Evolutionary conservation across 2,888 invertebrate genomes (phyloP).

Genomic region (Eristalinus sepulchralis): DNA sequence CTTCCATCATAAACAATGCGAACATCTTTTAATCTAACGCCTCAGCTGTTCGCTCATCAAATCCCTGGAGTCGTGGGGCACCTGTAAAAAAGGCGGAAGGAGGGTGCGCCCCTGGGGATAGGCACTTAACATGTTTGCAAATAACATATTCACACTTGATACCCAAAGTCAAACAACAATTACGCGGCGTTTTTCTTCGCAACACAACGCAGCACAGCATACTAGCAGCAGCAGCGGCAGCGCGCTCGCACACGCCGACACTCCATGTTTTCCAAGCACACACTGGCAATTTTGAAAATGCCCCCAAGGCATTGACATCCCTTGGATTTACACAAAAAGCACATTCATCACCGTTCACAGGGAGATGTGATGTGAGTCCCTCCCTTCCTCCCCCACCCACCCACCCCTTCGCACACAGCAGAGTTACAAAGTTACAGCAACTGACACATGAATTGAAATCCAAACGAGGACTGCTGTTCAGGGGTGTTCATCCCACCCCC

Average conservation of each 20-base stretch:
- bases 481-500: background rate
- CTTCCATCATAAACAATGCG: constrained; percentile 2
- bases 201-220: background rate
- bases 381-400: background rate
- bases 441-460: constrained; percentile 50
- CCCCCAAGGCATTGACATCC: constrained; percentile 49
- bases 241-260: background rate
- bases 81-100: background rate
- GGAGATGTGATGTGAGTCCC: background rate
- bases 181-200: constrained; percentile 23
- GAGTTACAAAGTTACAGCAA: constrained; percentile 10
- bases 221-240: background rate
- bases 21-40: constrained; percentile 30
- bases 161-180: constrained; percentile 59
- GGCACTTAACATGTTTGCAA: constrained; percentile 38
- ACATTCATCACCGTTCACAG: constrained; percentile 34
- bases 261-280: background rate
- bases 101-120: constrained; percentile 4
- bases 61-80: background rate
- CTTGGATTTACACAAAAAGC: constrained; percentile 50
- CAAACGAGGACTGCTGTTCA: background rate
- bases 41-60: constrained; percentile 29
- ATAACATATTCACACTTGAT: constrained; percentile 61
- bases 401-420: constrained; percentile 17
- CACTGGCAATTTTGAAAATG: constrained; percentile 20